These are phyloP conservation scores for Alexandromys fortis DNA, from an alignment of 2,113 vertebrate species.

Conservation along the genomic window DNA sequence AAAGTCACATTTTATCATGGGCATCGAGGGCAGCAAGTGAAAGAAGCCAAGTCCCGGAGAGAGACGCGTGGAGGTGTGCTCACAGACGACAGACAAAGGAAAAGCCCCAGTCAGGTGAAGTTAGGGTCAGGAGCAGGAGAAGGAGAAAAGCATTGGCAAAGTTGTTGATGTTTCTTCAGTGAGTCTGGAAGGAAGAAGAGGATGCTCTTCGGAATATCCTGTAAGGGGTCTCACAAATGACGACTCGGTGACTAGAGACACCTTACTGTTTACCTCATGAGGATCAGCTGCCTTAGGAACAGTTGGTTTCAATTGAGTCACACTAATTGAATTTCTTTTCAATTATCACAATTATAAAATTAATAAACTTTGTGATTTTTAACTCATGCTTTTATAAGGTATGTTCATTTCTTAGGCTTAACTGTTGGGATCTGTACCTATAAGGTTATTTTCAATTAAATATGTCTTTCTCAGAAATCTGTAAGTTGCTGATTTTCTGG, in stretches of 20 bases:
- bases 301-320: neutral
- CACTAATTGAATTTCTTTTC: neutral
- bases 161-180: neutral
- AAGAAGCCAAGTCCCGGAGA: neutral
- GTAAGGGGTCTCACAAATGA: neutral
- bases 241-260: neutral
- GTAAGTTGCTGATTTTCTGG: neutral
- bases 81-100: too few species aligned
- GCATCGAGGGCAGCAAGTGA: neutral
- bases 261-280: neutral
- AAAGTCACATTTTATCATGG: neutral
- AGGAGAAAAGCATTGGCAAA: neutral
- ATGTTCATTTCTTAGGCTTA: neutral
- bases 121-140: neutral
- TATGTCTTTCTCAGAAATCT: neutral
- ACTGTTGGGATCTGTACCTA: neutral
- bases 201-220: neutral
- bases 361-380: neutral
- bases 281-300: neutral
- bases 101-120: neutral
- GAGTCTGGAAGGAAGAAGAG: neutral
- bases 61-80: fast-evolving
- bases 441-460: neutral
- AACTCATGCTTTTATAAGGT: neutral
- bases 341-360: neutral